Base-by-base conservation (phyloP, 2,797 vertebrate genomes). In the Melanotaenia parkinsoni region DNA sequence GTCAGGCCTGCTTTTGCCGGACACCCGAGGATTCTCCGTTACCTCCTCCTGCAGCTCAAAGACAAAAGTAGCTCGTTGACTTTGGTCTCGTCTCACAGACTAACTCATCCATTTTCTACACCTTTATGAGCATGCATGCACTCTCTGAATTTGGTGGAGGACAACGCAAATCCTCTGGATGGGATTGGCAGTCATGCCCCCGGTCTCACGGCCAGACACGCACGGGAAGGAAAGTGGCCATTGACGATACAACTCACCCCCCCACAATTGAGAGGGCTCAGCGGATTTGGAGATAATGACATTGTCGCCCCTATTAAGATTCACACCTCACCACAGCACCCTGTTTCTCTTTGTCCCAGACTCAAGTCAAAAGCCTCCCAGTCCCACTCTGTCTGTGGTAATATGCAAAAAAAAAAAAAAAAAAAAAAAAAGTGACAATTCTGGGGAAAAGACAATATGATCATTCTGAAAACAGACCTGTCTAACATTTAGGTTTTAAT, bases 131-230 rank as follows among this genome's bases (percentile, higher is more conserved):
- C 73, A 86, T 86, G 88, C 90, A 90, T 90, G 82, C 72, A 67
- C 86, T 91, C 66, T 85, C 79, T 77, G 83, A 91, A 92, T 91
- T 92, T 92, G 78, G 86, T 81, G 83, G 86, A 87, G 82, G 82
- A 86, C 77, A 77, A 89, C 75, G 79, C 90, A 94, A 93, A 93
- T 93, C 92, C 92, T 86, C 70, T 77, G 71, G 77, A 91, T 88
- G 84, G 91, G 89, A 94, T 92, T 91, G 91, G 84, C 79, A 86
- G 91, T 93, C 91, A 93, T 94, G 88, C 90, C 86, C 82, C 80
- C 30, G 37, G 85, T 90, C 81, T 88, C 80, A 81, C 64, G 75
- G 80, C 79, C 85, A 64, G 76, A 88, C 80, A 83, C 70, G 79
- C 80, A 87, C 28, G 6, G 80, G 81, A 91, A 88, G 89, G 88